Percentiles rank a stretch among this genome's conserved stretches.
phyloP scores from a whole-genome alignment of 1,140 invertebrate species.

The Atopsyche davidsoni region DNA sequence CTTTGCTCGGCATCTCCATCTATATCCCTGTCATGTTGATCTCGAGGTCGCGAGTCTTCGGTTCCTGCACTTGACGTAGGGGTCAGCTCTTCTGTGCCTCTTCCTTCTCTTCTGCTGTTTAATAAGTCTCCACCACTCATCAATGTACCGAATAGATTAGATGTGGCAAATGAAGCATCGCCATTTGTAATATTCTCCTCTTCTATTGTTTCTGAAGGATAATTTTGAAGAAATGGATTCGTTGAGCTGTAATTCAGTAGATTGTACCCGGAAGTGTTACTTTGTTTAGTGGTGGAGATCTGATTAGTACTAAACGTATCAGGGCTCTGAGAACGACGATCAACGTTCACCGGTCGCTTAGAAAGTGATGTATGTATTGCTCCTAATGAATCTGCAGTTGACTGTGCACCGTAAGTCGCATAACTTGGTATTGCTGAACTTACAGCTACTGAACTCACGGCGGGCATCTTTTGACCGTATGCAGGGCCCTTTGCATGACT shows the following conservation, averaged over 20 bases:
- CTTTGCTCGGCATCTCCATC: slow-evolving; percentile 57
- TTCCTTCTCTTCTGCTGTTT: slow-evolving; percentile 28
- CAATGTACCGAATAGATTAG: slow-evolving; percentile 25
- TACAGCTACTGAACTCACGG: slow-evolving; percentile 24
- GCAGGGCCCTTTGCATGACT: slow-evolving; percentile 14
- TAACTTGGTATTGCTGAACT: slow-evolving; percentile 26
- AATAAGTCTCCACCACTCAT: slow-evolving; percentile 24
- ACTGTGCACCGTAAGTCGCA: slow-evolving; percentile 22
- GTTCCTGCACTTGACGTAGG: slow-evolving; percentile 57
- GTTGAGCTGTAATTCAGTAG: slow-evolving; percentile 46
- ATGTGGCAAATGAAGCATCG: slow-evolving; percentile 13
- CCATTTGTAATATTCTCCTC: slow-evolving; percentile 29
- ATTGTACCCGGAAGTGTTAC: slow-evolving; percentile 33
- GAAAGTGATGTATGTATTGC: slow-evolving; percentile 4
- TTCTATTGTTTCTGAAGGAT: slow-evolving; percentile 34
- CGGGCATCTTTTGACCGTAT: slow-evolving; percentile 29
- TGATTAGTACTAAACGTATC: slow-evolving; percentile 22
- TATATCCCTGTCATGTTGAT: slow-evolving; percentile 50
- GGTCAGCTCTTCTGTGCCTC: slow-evolving; percentile 48
- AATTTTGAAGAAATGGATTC: slow-evolving; percentile 55
- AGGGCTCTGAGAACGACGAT: slow-evolving; percentile 6
- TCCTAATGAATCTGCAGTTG: slow-evolving; percentile 14
- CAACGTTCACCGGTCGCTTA: slow-evolving; percentile 7
- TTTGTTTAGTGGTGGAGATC: slow-evolving; percentile 19
- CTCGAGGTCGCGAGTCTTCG: slow-evolving; percentile 50